Evolutionary conservation across 2,113 vertebrate genomes (phyloP).

Genomic region (Odocoileus hemionus): DNA sequence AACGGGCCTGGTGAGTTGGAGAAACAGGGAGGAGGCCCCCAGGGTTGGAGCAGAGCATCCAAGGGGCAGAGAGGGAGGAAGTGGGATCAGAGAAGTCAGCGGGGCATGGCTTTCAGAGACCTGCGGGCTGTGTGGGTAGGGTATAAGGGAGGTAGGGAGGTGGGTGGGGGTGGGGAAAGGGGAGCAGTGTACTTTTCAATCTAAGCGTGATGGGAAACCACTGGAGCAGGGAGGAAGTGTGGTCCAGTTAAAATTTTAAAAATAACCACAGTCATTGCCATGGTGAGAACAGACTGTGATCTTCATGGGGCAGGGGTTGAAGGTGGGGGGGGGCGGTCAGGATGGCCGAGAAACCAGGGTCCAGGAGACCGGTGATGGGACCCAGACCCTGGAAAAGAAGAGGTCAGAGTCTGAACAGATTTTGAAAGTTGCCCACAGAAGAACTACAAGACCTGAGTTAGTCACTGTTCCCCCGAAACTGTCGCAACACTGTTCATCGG

Average conservation of each 20-base stretch:
- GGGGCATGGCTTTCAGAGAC: background rate
- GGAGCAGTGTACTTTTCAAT: background rate
- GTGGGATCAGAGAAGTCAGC: background rate
- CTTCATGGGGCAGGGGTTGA: background rate
- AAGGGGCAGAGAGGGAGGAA: background rate
- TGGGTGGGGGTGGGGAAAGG: background rate
- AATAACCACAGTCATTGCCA: too few species aligned
- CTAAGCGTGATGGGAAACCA: background rate
- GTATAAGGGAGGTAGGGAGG: background rate
- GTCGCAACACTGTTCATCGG: background rate
- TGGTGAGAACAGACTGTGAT: background rate
- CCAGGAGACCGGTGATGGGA: background rate
- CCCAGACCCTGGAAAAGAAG: background rate
- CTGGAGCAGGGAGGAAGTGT: background rate
- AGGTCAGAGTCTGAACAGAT: background rate
- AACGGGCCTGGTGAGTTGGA: background rate
- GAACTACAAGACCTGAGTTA: background rate
- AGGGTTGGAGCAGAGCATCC: background rate
- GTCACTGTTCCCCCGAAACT: background rate
- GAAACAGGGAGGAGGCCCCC: background rate
- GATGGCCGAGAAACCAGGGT: background rate
- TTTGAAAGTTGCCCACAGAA: background rate
- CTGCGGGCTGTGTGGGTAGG: background rate
- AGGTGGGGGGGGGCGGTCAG: rapidly evolving
- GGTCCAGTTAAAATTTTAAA: background rate